phyloP scores from a whole-genome alignment of 2,888 invertebrate species.

The Copidosoma aretas region DNA sequence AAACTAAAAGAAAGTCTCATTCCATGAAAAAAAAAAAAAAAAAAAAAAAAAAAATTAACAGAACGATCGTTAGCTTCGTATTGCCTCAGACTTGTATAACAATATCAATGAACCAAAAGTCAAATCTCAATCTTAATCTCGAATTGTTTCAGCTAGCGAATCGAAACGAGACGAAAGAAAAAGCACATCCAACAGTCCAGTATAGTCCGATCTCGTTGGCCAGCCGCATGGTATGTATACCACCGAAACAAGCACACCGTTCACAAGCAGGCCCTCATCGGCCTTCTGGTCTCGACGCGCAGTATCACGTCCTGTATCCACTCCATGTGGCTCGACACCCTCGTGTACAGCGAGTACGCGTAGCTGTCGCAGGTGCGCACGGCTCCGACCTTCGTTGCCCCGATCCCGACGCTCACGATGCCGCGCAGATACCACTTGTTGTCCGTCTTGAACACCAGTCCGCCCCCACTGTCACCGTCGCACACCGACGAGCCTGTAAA shows the following conservation, averaged over 20 bases:
- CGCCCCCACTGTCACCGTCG: conserved; percentile 64
- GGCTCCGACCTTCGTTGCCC: conserved; percentile 43
- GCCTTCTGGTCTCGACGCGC: conserved; percentile 43
- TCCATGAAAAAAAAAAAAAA: too few relatives aligned
- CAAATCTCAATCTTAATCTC: too few relatives aligned
- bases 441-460: conserved; percentile 57
- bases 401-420: conserved; percentile 61
- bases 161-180: too few relatives aligned
- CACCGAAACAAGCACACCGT: background rate
- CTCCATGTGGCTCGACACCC: conserved; percentile 52
- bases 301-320: conserved; percentile 56
- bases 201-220: too few relatives aligned
- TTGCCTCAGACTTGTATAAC: too few relatives aligned
- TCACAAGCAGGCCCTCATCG: conserved; percentile 27
- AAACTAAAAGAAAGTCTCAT: conserved; percentile 3
- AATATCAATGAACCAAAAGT: too few relatives aligned
- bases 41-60: too few relatives aligned
- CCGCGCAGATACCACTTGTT: conserved; percentile 62
- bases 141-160: too few relatives aligned
- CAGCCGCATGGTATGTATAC: too few relatives aligned
- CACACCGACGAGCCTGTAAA: conserved; percentile 61
- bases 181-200: too few relatives aligned
- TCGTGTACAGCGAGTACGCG: conserved; percentile 58
- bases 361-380: conserved; percentile 52
- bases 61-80: too few relatives aligned